phyloP scores from a whole-genome alignment of 2,888 invertebrate genomes.

The Suillia variegata region DNA sequence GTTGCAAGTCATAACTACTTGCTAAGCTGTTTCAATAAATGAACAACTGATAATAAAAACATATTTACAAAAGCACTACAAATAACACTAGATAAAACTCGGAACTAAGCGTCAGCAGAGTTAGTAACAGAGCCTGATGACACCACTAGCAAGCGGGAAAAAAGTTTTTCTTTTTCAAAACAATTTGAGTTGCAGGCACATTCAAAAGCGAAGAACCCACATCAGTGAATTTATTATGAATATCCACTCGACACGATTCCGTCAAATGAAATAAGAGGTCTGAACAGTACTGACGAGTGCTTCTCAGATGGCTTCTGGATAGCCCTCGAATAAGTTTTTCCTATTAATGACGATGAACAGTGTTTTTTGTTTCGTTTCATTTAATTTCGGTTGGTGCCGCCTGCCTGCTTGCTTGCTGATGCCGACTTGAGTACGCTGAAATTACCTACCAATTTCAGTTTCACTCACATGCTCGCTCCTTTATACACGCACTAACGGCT shows the following conservation, averaged over 20 bases:
- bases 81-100: constrained; percentile 42
- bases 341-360: constrained; percentile 54
- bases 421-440: constrained; percentile 24
- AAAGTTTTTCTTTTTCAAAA: constrained; percentile 37
- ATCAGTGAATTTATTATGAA: constrained; percentile 62
- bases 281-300: constrained; percentile 63
- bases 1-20: neutral
- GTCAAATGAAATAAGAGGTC: constrained; percentile 64
- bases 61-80: constrained; percentile 29
- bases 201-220: constrained; percentile 51
- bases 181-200: constrained; percentile 52
- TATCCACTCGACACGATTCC: constrained; percentile 64
- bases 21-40: neutral
- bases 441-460: constrained; percentile 24
- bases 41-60: constrained; percentile 1
- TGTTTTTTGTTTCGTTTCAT: no score
- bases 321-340: constrained; percentile 62
- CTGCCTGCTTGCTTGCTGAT: constrained; percentile 21
- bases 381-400: constrained; percentile 30
- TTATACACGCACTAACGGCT: no score
- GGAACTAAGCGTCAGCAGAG: no score
- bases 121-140: constrained; percentile 38
- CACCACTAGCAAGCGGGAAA: constrained; percentile 31
- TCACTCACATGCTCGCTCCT: constrained; percentile 7
- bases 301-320: constrained; percentile 63